Conservation (phyloP, 2,888 invertebrate genomes). For the Lobophora halterata region DNA sequence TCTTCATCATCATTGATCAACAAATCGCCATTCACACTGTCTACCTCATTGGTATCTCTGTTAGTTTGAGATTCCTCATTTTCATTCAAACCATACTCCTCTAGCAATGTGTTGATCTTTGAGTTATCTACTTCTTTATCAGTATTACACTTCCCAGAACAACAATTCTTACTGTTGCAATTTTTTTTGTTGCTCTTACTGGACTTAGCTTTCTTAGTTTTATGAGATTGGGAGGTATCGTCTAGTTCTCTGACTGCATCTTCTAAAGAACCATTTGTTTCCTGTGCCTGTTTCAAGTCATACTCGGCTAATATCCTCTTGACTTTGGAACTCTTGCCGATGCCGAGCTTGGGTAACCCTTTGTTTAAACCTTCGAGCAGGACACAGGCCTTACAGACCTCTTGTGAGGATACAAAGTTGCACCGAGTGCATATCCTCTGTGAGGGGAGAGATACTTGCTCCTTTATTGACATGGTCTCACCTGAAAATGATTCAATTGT, state of each 20-base stretch:
- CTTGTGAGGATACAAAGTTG: conserved; percentile 95
- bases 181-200: conserved; percentile 32
- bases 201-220: conserved; percentile 35
- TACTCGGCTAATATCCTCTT: conserved; percentile 83
- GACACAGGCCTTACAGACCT: conserved; percentile 97
- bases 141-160: conserved; percentile 41
- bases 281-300: conserved; percentile 46
- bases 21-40: conserved; percentile 36
- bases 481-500: conserved; percentile 73
- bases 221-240: conserved; percentile 34
- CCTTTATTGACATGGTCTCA: conserved; percentile 91
- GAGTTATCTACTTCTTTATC: conserved; percentile 38
- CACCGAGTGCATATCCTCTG: conserved; percentile 91
- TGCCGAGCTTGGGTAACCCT: conserved; percentile 94
- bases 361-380: conserved; percentile 96
- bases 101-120: conserved; percentile 51
- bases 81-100: conserved; percentile 52
- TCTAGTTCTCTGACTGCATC: conserved; percentile 50
- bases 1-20: conserved; percentile 49
- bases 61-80: conserved; percentile 8
- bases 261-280: conserved; percentile 36
- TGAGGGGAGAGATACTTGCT: conserved; percentile 89
- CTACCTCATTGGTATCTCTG: conserved; percentile 17
- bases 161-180: conserved; percentile 37
- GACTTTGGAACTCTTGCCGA: conserved; percentile 92